Evolutionary conservation across 2,888 invertebrate species (phyloP), one percentile per base, ranked within the genome.

Genomic region (Phyto melanocephala): DNA sequence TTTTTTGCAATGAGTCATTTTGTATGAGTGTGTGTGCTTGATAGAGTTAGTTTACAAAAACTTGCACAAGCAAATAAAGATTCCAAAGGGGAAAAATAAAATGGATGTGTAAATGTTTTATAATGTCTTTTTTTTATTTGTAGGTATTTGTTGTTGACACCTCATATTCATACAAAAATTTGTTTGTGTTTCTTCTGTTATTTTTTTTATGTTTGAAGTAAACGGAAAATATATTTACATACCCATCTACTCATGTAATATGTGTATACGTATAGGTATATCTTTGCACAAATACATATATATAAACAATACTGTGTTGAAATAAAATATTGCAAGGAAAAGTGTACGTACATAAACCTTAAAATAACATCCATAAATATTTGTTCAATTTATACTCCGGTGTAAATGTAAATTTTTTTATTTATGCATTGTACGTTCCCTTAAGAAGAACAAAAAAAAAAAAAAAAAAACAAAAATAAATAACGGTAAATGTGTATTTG

Each of bases 141-240:
- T 20, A 20, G 45, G 42, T 35, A 65, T 58, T 68, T 68, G 67
- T 15, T 68, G 60, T 33, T 60, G 52, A 68, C 68, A 68, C 76
- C 22, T 60, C 24, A 24, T 52, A 50, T 65, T 37, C 50, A 22
- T 37, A 45, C 1, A 20, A 35, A 28, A 56, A 42, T 63, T 50
- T 37, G 10, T 54, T 17, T 37, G 40, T 35, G 15, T 58, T 37
- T 54, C 15, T 54, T 17, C n/a, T 10, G 11, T 56, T 20, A 6
- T 7, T 56, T 10, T 56, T 8, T 20, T 24, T 60, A 15, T 35
- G 3, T 13, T 45, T 45, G 1, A 0, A 74, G 74, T 33, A 45
- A 74, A 63, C 63, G 20, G 40, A 42, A 52, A 63, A 1, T 24
- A n/a, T 11, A 6, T 47, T 8, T 37, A 15, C 22, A 15, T 5